These are phyloP conservation scores for Zaprionus nigranus DNA, from an alignment of 1,140 invertebrate genomes.

Conservation along the genomic window DNA sequence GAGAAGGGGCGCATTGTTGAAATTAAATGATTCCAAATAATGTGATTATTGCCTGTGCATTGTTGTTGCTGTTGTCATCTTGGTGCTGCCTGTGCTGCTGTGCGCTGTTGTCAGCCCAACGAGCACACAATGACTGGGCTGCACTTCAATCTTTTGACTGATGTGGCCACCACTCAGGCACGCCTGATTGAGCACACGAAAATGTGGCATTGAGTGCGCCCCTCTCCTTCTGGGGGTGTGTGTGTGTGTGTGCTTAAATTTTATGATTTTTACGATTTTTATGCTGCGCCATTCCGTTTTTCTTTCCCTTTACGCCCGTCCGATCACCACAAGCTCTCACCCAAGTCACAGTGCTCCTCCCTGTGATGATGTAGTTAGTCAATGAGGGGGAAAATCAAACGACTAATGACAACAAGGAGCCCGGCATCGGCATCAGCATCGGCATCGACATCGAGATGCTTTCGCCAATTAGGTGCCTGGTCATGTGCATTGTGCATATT, in stretches of 20 bases:
- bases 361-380: slow-evolving; percentile 50
- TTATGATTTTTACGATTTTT: slow-evolving; percentile 56
- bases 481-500: slow-evolving; percentile 62
- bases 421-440: slow-evolving; percentile 12
- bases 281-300: background rate
- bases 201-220: slow-evolving; percentile 44
- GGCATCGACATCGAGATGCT: slow-evolving; percentile 17
- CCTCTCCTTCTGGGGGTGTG: too few relatives aligned
- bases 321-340: background rate
- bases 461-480: slow-evolving; percentile 71
- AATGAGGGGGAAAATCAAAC: slow-evolving; percentile 79
- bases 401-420: slow-evolving; percentile 50
- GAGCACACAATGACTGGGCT: slow-evolving; percentile 39
- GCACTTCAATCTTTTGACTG: slow-evolving; percentile 68
- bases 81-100: slow-evolving; percentile 9
- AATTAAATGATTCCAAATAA: slow-evolving; percentile 78
- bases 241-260: slow-evolving; percentile 31
- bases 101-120: slow-evolving; percentile 35
- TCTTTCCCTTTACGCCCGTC: slow-evolving; percentile 1
- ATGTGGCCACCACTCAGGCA: slow-evolving; percentile 63
- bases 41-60: slow-evolving; percentile 64
- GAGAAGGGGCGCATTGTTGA: slow-evolving; percentile 60
- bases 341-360: background rate
- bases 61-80: slow-evolving; percentile 14
- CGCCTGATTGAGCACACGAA: slow-evolving; percentile 70